A percentile compares a stretch with the other conserved stretches of the same genome.
These are phyloP conservation scores for Melanotaenia maccullochi DNA, from an alignment of 2,797 vertebrate species.

Conservation along the genomic window DNA sequence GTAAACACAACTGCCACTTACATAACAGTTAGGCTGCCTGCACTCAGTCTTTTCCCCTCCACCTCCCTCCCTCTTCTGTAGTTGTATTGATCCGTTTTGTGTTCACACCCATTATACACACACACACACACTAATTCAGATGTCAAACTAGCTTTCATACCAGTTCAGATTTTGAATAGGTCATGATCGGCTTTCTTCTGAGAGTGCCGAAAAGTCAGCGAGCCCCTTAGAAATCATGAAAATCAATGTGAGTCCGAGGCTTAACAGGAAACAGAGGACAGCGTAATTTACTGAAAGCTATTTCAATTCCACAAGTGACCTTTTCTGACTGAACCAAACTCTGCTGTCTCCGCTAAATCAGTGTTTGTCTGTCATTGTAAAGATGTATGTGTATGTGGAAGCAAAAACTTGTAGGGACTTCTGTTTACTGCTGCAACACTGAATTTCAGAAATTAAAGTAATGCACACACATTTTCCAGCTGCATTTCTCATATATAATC, in stretches of 20 bases:
- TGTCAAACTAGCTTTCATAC: constrained; percentile 42
- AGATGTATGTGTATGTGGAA: background rate
- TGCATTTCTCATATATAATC: constrained; percentile 30
- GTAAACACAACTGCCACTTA: constrained; percentile 75
- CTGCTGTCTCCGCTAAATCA: constrained; percentile 26
- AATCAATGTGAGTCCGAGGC: constrained; percentile 63
- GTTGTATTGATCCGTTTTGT: constrained; percentile 44
- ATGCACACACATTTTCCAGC: constrained; percentile 13
- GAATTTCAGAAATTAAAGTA: constrained; percentile 2
- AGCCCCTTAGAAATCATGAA: constrained; percentile 56
- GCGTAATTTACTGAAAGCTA: constrained; percentile 58
- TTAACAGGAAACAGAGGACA: constrained; percentile 51
- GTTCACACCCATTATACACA: constrained; percentile 16
- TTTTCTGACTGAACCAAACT: constrained; percentile 54
- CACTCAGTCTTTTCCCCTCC: constrained; percentile 21
- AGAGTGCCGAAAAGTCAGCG: constrained; percentile 60
- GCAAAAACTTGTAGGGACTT: background rate
- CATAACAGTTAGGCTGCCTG: constrained; percentile 60
- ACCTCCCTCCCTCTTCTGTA: constrained; percentile 19
- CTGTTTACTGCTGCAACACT: constrained; percentile 29
- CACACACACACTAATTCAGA: constrained; percentile 37
- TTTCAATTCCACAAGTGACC: constrained; percentile 68
- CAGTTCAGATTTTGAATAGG: constrained; percentile 48
- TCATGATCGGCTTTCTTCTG: constrained; percentile 44
- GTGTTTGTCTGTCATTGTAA: constrained; percentile 18